phyloP scores from a whole-genome alignment of 2,113 vertebrate species.

The Perca flavescens region DNA sequence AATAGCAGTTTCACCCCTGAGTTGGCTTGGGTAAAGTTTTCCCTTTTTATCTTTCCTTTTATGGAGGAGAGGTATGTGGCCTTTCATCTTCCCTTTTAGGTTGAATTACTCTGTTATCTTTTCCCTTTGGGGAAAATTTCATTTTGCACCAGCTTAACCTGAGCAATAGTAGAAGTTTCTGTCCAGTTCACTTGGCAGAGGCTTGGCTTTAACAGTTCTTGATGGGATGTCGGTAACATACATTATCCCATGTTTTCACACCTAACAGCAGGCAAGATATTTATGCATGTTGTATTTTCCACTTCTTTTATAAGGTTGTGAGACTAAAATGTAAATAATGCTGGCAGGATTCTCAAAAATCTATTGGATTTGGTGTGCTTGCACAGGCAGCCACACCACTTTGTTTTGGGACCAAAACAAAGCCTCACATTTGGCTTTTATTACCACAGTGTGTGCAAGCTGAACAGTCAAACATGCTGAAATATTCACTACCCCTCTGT shows the following conservation, averaged over 20 bases:
- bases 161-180: not conserved
- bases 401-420: slow-evolving; percentile 45
- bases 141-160: slow-evolving; percentile 22
- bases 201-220: not conserved
- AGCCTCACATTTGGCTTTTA: slow-evolving; percentile 55
- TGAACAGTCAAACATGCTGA: slow-evolving; percentile 25
- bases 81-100: slow-evolving; percentile 63
- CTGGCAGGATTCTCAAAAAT: slow-evolving; percentile 13
- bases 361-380: slow-evolving; percentile 19
- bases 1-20: slow-evolving; percentile 44
- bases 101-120: slow-evolving; percentile 39
- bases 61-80: slow-evolving; percentile 35
- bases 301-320: not conserved
- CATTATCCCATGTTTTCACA: slow-evolving; percentile 9
- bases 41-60: slow-evolving; percentile 55
- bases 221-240: not conserved
- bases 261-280: not conserved
- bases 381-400: slow-evolving; percentile 17
- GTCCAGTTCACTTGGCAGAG: slow-evolving; percentile 4
- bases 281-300: not conserved
- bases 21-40: slow-evolving; percentile 44
- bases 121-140: slow-evolving; percentile 15
- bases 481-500: slow-evolving; percentile 25
- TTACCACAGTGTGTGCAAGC: slow-evolving; percentile 32
- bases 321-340: slow-evolving; percentile 26